Conservation (phyloP, 1,140 invertebrate genomes). For the Papilio machaon region DNA sequence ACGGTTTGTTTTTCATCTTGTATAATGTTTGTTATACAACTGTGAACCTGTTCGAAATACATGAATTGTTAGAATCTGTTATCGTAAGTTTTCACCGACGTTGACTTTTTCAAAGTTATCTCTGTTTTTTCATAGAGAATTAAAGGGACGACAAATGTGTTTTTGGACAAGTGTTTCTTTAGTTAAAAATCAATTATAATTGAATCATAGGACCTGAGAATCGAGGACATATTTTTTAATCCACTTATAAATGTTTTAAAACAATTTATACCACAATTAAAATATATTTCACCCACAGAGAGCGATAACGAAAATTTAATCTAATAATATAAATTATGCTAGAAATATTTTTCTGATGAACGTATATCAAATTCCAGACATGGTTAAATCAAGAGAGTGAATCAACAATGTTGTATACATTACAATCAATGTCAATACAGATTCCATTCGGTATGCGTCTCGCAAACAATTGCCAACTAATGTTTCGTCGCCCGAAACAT, state of each 20-base stretch:
- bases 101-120: not conserved
- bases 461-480: conserved; percentile 63
- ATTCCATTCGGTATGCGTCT: conserved; percentile 54
- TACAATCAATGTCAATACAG: conserved; percentile 35
- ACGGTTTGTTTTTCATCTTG: conserved; percentile 29
- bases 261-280: not conserved
- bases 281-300: not conserved
- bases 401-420: conserved; percentile 27
- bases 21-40: not conserved
- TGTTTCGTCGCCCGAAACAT: conserved; percentile 65
- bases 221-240: not conserved
- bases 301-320: not conserved
- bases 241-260: not conserved
- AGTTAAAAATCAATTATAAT: not conserved
- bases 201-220: not conserved
- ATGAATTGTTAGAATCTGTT: not conserved
- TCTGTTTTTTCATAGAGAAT: not conserved
- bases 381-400: not conserved
- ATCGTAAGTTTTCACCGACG: not conserved
- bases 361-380: not conserved
- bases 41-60: not conserved
- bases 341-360: not conserved
- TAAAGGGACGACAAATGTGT: not conserved
- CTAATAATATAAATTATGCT: no score
- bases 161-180: not conserved